These are phyloP conservation scores for Myotis brandtii DNA, from an alignment of 2,113 vertebrate genomes.

Conservation along the genomic window DNA sequence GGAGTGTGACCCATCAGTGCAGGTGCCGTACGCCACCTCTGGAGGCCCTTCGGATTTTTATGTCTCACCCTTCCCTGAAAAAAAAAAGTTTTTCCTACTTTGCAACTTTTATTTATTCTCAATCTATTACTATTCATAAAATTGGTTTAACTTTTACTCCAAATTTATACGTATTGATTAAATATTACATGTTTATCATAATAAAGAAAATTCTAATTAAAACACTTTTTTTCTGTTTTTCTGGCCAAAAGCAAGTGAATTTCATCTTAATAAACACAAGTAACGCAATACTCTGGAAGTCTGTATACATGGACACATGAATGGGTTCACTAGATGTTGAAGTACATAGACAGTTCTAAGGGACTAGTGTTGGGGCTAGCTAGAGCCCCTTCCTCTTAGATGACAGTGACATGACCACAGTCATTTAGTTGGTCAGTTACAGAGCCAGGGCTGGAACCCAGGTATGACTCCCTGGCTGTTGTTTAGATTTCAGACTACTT, in stretches of 20 bases:
- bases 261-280: not conserved
- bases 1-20: accelerated
- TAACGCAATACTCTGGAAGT: not conserved
- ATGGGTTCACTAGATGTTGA: not conserved
- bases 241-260: not conserved
- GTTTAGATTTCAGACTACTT: not conserved
- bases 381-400: not conserved
- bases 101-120: not conserved
- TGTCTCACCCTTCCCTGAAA: not conserved
- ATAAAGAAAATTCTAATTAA: not conserved
- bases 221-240: not conserved
- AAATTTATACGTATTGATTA: not conserved
- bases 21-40: too few species aligned
- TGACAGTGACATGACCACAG: not conserved
- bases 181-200: not conserved
- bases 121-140: not conserved
- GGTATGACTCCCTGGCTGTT: not conserved
- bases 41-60: not conserved
- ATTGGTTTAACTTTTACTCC: not conserved
- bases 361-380: not conserved
- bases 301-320: not conserved
- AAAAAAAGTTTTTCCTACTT: not conserved
- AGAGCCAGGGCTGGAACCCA: not conserved
- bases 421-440: not conserved
- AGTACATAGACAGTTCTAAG: not conserved